Conservation (phyloP, 2,888 invertebrate species). For the Laothoe populi region DNA sequence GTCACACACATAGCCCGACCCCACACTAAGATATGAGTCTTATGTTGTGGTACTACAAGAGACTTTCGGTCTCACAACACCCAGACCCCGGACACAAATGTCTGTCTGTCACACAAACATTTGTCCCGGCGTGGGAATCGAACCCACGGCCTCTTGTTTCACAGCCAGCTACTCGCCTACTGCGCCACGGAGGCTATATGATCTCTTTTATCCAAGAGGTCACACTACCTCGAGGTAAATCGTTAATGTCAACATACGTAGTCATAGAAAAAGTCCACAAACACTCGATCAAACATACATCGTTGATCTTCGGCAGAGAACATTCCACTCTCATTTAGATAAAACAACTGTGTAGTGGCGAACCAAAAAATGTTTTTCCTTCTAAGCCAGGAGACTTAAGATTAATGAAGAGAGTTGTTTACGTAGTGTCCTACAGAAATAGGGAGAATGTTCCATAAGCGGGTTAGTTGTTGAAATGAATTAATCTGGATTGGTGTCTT, state of each 20-base stretch:
- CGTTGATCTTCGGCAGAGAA: neutral
- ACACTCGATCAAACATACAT: constrained; percentile 3
- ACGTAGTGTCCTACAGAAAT: neutral
- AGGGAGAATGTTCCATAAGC: neutral
- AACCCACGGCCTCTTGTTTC: too few relatives aligned
- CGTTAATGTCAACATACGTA: neutral
- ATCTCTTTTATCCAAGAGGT: too few relatives aligned
- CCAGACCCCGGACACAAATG: too few relatives aligned
- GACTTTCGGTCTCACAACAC: too few relatives aligned
- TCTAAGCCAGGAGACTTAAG: constrained; percentile 4
- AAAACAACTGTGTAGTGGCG: neutral
- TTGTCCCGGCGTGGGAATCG: too few relatives aligned
- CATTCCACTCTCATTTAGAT: neutral
- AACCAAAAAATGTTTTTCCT: constrained; percentile 14
- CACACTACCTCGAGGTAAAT: neutral
- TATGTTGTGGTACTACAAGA: too few relatives aligned
- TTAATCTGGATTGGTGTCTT: neutral
- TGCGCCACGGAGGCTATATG: too few relatives aligned
- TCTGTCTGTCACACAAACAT: too few relatives aligned
- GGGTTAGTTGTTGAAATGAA: neutral
- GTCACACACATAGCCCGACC: too few relatives aligned
- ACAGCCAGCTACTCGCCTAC: too few relatives aligned
- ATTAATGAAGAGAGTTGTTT: constrained; percentile 8
- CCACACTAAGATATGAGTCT: too few relatives aligned
- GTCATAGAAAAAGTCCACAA: neutral